These are phyloP conservation scores for Microctenopoma steveboyesi DNA, from an alignment of 2,797 vertebrate species.

Conservation along the genomic window DNA sequence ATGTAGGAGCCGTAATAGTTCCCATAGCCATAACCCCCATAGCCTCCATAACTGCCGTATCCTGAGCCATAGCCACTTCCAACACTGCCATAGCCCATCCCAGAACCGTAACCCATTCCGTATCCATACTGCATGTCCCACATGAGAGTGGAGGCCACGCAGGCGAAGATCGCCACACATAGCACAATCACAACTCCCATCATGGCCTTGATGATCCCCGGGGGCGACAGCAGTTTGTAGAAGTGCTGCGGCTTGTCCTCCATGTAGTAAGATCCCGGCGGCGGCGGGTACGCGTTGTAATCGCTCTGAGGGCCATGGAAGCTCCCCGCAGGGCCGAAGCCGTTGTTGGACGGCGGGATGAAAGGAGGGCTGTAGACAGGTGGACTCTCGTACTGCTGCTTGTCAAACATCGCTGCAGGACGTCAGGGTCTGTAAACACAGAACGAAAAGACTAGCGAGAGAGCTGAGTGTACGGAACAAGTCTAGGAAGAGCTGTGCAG, in stretches of 20 bases:
- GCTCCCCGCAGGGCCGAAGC: conserved; percentile 78
- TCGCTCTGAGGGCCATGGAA: conserved; percentile 76
- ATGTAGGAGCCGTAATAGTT: conserved; percentile 75
- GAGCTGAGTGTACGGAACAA: conserved; percentile 3
- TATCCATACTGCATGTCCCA: conserved; percentile 89
- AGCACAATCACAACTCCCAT: conserved; percentile 78
- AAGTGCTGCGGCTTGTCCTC: conserved; percentile 86
- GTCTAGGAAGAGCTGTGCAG: background rate
- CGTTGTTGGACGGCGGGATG: conserved; percentile 71
- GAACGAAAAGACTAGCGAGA: conserved; percentile 3
- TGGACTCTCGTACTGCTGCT: conserved; percentile 82
- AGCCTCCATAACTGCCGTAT: conserved; percentile 56
- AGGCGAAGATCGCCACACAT: conserved; percentile 89
- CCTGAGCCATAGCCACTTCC: conserved; percentile 59
- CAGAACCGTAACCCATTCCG: conserved; percentile 55
- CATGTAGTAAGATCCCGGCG: conserved; percentile 84
- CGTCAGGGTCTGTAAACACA: conserved; percentile 13
- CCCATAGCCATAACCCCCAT: conserved; percentile 46
- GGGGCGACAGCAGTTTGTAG: conserved; percentile 89
- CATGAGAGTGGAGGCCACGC: conserved; percentile 91
- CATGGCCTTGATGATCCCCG: conserved; percentile 86
- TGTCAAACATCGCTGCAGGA: conserved; percentile 80
- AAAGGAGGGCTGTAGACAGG: conserved; percentile 86
- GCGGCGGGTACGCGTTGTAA: conserved; percentile 80
- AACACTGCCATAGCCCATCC: conserved; percentile 61